These are phyloP conservation scores for Onychomys leucogaster DNA, from an alignment of 2,797 vertebrate genomes.

Conservation along the genomic window DNA sequence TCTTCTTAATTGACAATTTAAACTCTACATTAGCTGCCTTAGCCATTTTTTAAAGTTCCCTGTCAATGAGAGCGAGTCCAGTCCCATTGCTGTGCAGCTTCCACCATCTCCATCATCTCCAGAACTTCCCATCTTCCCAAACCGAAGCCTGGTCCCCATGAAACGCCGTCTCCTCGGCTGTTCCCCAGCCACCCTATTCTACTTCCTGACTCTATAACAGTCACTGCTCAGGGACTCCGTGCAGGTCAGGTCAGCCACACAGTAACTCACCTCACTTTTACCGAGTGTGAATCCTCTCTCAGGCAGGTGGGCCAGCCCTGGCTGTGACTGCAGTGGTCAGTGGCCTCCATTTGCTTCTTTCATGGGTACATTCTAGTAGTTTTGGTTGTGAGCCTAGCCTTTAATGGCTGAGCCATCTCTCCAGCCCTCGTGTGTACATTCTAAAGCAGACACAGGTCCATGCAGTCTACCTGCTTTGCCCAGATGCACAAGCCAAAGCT, in stretches of 20 bases:
- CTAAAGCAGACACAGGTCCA: background rate
- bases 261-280: background rate
- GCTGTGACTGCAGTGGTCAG: too few relatives aligned
- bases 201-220: background rate
- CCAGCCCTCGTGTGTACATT: background rate
- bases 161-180: rapidly evolving
- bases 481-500: background rate
- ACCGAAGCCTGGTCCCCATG: background rate
- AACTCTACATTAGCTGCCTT: background rate
- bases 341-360: background rate
- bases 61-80: background rate
- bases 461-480: background rate
- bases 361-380: too few relatives aligned
- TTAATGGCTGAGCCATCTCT: too few relatives aligned
- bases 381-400: too few relatives aligned
- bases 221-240: background rate
- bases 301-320: background rate
- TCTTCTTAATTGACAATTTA: background rate
- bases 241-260: background rate
- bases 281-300: background rate
- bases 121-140: background rate
- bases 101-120: background rate
- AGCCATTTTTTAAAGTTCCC: background rate
- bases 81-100: background rate
- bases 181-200: background rate